Evolutionary conservation across 1,140 invertebrate genomes (phyloP), one percentile per base, ranked within the genome.

Genomic region (Apis dorsata): DNA sequence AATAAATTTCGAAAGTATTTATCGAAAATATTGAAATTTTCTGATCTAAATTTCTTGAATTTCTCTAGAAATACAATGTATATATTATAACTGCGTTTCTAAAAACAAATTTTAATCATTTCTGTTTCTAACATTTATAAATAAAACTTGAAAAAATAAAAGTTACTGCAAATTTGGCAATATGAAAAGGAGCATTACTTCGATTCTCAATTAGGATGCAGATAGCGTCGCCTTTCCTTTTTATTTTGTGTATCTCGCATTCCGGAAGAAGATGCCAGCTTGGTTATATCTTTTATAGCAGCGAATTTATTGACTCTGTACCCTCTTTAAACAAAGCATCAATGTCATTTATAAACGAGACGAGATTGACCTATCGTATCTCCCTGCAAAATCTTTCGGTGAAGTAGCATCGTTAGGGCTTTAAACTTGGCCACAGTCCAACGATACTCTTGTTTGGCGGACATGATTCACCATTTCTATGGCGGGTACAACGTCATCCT

Each of bases 281-380:
- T 3, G 17, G 55, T n/a, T 21, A 66, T 34, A 34, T 51, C 60
- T 34, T 72, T 77, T 65, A 66, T 15, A 21, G 5, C 34, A 11
- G 28, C 7, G 55, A 57, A 83, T 82, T 72, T 55, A 83, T 73
- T 21, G 49, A 65, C 44, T 72, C 84, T 55, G 28, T 66, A 49
- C 65, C 51, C 65, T 24, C 44, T 78, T 82, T 21, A 71, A 76
- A 57, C 76, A 71, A 72, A 76, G 34, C 66, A 60, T 76, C 65
- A 81, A 70, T 76, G 72, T 66, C 53, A 10, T 55, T 24, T 77
- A 72, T 66, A 76, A 65, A 85, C n/a, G 63, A 70, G 72, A 85
- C 19, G 79, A 82, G 72, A 72, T 81, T 62, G 53, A 81, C 59
- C 72, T 63, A 65, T 76, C 66, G 65, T 53, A 76, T 57, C 65